A percentile compares a stretch with the other conserved stretches of the same genome.
Conservation (phyloP, 92 coral and sea anemone species). For the Umimayanthus kanabou region DNA sequence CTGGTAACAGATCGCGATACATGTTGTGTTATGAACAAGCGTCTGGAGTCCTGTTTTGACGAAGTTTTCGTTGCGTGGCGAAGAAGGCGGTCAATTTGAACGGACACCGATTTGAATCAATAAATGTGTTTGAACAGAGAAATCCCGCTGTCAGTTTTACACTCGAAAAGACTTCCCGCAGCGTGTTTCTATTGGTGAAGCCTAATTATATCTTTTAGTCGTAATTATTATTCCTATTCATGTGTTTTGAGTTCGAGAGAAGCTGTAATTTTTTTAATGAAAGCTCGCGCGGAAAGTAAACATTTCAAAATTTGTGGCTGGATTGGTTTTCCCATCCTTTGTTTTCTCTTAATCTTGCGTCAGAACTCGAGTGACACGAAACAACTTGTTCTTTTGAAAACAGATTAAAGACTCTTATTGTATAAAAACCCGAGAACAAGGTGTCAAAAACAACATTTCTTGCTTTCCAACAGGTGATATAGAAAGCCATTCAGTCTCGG, state of each 20-base stretch:
- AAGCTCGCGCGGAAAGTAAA: slow-evolving; percentile 66
- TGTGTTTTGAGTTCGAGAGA: slow-evolving; percentile 43
- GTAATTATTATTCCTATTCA: slow-evolving; percentile 67
- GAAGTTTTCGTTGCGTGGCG: slow-evolving; percentile 27
- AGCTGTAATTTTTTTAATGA: slow-evolving; percentile 65
- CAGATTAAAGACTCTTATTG: slow-evolving; percentile 51
- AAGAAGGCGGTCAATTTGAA: slow-evolving; percentile 38
- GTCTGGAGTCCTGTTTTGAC: slow-evolving; percentile 21
- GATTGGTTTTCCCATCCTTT: slow-evolving; percentile 50
- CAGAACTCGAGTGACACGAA: slow-evolving; percentile 56
- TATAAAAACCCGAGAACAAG: slow-evolving; percentile 24
- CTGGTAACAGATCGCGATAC: slow-evolving; percentile 8
- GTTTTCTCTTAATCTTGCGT: slow-evolving; percentile 50
- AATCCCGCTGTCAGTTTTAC: slow-evolving; percentile 40
- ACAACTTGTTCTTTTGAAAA: slow-evolving; percentile 53
- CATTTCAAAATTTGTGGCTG: slow-evolving; percentile 52
- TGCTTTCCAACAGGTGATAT: slow-evolving; percentile 16
- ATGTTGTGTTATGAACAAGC: neutral
- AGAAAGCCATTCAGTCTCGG: neutral
- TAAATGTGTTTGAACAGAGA: slow-evolving; percentile 28
- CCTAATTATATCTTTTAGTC: slow-evolving; percentile 69
- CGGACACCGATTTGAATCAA: slow-evolving; percentile 22
- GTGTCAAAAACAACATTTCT: slow-evolving; percentile 36
- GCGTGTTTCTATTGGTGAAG: slow-evolving; percentile 48
- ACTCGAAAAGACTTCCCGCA: slow-evolving; percentile 29